Evolutionary conservation across 2,888 invertebrate species (phyloP), one percentile per base, ranked within the genome.

Genomic region (Pteria penguin): DNA sequence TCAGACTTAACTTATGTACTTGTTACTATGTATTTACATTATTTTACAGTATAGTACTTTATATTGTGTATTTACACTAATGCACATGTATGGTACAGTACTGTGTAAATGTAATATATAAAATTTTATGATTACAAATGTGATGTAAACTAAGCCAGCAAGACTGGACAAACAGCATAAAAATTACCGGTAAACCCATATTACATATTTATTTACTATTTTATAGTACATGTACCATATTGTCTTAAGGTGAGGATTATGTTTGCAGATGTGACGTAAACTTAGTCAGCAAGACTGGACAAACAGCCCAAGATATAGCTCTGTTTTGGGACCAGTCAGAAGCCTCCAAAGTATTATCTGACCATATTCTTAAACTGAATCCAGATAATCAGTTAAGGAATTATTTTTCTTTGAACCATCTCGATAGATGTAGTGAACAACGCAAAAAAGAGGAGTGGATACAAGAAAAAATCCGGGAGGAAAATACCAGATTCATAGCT

Each of bases 241-340:
- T n/a, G n/a, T n/a, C n/a, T n/a, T n/a, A n/a, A n/a, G n/a, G n/a
- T n/a, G n/a, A n/a, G n/a, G 18, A 45, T 14, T 1, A 14, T 45
- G 0, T 45, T 45, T 45, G 8, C 81, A 91, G 91, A 52, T 88
- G 88, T 84, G 88, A 90, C 79, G 81, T 82, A 0, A 83, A 84
- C 66, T 45, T 85, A 4, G 82, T 89, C 18, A 92, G 90, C 78
- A 80, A 85, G 14, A 84, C 88, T n/a, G 92, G 91, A n/a, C 91
- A 91, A 72, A 90, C 89, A 18, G 91, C 92, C 0, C 73, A 84
- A 36, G 91, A 91, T 58, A 90, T 92, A 26, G 91, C 91, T 18
- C 77, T 85, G 24, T 90, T 92, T 80, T 91, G 91, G 91, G 90
- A 89, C 70, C 89, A 91, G 72, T 60, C 78, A 18, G 85, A 87